Conservation (phyloP, 2,888 invertebrate species). For the Cephus pulcher region DNA sequence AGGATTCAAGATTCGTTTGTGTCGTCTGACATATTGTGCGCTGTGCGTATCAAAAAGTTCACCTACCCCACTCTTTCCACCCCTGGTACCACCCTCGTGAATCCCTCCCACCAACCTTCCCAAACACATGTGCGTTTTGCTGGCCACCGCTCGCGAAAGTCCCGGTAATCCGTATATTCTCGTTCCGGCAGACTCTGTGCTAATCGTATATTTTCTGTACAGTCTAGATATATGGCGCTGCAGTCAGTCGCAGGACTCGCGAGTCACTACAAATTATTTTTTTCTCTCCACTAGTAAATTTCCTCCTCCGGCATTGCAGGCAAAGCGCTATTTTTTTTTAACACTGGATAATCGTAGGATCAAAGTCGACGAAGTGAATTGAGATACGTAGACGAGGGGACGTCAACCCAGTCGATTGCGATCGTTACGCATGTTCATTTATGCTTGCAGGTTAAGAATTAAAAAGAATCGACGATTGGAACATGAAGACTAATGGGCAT, state of each 20-base stretch:
- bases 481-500: neutral
- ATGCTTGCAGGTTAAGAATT: neutral
- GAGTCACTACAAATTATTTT: neutral
- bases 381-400: neutral
- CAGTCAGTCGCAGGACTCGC: neutral
- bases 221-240: neutral
- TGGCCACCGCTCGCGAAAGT: neutral
- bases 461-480: neutral
- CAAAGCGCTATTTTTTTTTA: neutral
- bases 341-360: neutral
- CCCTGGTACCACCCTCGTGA: neutral
- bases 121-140: neutral
- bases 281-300: neutral
- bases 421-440: neutral
- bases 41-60: conserved; percentile 1
- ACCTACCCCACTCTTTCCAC: neutral
- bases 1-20: neutral
- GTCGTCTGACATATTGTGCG: conserved; percentile 4
- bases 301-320: neutral
- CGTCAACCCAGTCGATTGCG: neutral
- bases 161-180: neutral
- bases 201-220: neutral
- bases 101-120: neutral
- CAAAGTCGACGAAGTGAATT: neutral
- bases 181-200: neutral